Base-by-base conservation (phyloP, 64 coral and sea anemone genomes). In the Montipora efflorescens region DNA sequence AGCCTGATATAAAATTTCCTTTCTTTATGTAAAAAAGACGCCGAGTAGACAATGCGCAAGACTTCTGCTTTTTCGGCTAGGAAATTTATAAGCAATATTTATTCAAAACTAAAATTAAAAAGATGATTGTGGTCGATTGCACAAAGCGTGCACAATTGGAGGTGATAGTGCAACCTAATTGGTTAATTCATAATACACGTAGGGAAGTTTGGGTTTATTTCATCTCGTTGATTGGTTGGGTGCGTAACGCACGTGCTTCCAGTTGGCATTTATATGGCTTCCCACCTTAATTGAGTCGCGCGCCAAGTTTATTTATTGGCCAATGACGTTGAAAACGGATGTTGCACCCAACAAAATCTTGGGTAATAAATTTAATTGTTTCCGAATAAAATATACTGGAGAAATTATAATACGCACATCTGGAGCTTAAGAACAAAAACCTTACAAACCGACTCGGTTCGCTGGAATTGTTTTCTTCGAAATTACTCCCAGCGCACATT, bases 291-390 rank as follows among this genome's bases (percentile, higher is more conserved):
- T 86, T 86, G 62, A 86, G 45, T 71, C 18, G 18, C 62, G 62
- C 16, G 44, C n/a, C 16, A 50, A 86, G 14, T 86, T 51, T 45
- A 86, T 86, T 86, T 86, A 86, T 86, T 86, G 82, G 82, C 66
- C 67, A n/a, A 18, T 52, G 62, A 72, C 14, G 18, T 70, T 68
- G 47, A 3, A 86, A 86, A 86, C 82, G 82, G 82, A 86, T 86
- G 82, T 86, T 85, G 15, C 36, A 43, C 67, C 66, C 47, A 71
- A 86, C 62, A 86, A 72, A 86, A 47, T 67, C 62, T 70, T 71
- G 3, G 46, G 18, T 44, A 71, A 68, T 86, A 86, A 86, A 86
- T 57, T 6, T 57, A 57, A 57, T 86, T 86, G 82, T 86, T 86
- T 86, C 66, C 47, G 46, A 71, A 66, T 72, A 66, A 86, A 86